Conservation (phyloP, 2,113 vertebrate species). For the Neotoma lepida region DNA sequence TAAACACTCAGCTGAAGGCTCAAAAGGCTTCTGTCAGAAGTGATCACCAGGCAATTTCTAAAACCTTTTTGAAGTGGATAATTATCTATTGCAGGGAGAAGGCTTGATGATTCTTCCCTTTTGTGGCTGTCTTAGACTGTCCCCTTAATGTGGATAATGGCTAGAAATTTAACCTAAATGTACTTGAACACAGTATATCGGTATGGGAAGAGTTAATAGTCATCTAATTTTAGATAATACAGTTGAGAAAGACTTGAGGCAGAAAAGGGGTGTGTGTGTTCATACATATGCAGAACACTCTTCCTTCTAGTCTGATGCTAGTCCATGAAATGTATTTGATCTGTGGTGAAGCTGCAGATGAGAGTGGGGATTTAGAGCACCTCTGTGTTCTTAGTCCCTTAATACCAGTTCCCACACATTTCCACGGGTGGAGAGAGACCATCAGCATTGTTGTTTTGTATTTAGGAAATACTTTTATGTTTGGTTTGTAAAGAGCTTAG, state of each 20-base stretch:
- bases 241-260: slow-evolving; percentile 50
- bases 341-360: background rate
- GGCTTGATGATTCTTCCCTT: slow-evolving; percentile 32
- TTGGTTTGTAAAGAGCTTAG: background rate
- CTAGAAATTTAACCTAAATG: slow-evolving; percentile 51
- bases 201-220: slow-evolving; percentile 36
- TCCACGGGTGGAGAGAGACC: background rate
- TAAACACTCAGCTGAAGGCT: slow-evolving; percentile 48
- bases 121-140: background rate
- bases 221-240: slow-evolving; percentile 53
- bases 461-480: background rate
- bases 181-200: slow-evolving; percentile 38
- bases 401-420: background rate
- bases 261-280: background rate
- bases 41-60: slow-evolving; percentile 45
- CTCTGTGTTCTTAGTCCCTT: slow-evolving; percentile 29
- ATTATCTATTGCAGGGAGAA: slow-evolving; percentile 30
- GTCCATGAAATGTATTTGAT: slow-evolving; percentile 25
- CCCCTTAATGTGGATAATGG: slow-evolving; percentile 24
- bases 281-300: background rate
- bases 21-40: slow-evolving; percentile 58
- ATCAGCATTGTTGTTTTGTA: background rate
- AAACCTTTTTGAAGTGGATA: slow-evolving; percentile 58
- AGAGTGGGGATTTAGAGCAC: background rate
- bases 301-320: background rate